Conservation (phyloP, 2,888 invertebrate genomes). For the Rhamphomyia laevipes region DNA sequence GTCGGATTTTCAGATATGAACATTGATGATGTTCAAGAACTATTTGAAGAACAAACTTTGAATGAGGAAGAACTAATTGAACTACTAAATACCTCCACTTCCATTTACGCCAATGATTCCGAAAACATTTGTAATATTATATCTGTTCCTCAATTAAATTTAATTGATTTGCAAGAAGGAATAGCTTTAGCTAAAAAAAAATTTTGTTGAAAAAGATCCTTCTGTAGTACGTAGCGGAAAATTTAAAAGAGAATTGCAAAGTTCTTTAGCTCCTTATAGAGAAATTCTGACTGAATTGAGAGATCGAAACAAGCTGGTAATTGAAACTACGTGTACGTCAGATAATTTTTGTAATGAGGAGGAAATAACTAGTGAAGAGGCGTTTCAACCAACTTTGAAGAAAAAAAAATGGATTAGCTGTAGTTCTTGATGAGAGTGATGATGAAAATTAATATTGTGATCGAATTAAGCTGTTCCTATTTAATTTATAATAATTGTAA, state of each 20-base stretch:
- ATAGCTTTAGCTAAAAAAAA: not conserved
- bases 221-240: not conserved
- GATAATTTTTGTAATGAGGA: not conserved
- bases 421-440: slow-evolving; percentile 2
- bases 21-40: no score
- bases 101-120: not conserved
- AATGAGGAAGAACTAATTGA: slow-evolving; percentile 5
- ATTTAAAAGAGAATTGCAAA: no score
- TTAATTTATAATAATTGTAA: not conserved
- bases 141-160: no score
- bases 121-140: no score
- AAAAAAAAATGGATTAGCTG: not conserved
- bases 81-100: slow-evolving; percentile 1
- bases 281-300: no score
- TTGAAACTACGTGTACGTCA: not conserved
- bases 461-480: not conserved
- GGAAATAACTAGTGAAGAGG: slow-evolving; percentile 1
- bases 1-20: no score
- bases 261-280: no score
- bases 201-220: slow-evolving; percentile 4
- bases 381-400: not conserved
- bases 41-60: slow-evolving; percentile 2
- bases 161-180: not conserved
- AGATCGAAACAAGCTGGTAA: not conserved
- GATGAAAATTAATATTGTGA: slow-evolving; percentile 1